A percentile compares a stretch with the other conserved stretches of the same genome.
These are phyloP conservation scores for Rhagoletis pomonella DNA, from an alignment of 1,140 invertebrate genomes.

Conservation along the genomic window DNA sequence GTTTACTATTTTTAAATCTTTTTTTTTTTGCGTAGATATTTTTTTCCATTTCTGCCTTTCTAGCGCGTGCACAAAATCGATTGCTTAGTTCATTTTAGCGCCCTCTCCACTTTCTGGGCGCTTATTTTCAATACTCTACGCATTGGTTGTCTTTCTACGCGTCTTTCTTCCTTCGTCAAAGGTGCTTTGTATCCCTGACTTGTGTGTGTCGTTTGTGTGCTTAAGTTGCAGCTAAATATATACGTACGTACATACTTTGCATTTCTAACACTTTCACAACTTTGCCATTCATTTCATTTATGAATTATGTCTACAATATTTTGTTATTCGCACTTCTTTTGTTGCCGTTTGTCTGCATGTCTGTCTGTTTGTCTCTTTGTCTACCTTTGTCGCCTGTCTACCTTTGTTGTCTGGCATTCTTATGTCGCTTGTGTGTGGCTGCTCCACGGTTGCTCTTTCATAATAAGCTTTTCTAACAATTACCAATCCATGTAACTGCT, in stretches of 20 bases:
- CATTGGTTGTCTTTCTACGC: neutral
- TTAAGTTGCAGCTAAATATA: neutral
- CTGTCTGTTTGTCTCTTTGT: neutral
- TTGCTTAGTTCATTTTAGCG: neutral
- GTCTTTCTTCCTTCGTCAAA: neutral
- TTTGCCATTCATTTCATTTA: slow-evolving; percentile 46
- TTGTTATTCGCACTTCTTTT: slow-evolving; percentile 40
- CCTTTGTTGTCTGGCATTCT: slow-evolving; percentile 4
- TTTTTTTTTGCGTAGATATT: neutral
- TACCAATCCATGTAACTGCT: slow-evolving; percentile 44
- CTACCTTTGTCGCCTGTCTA: slow-evolving; percentile 13
- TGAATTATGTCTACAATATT: slow-evolving; percentile 47
- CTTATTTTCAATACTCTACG: neutral
- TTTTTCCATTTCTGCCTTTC: neutral
- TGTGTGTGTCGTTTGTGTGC: neutral
- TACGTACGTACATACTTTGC: neutral
- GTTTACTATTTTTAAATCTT: neutral
- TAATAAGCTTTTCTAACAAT: slow-evolving; percentile 35
- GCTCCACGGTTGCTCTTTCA: slow-evolving; percentile 36
- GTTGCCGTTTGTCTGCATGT: neutral
- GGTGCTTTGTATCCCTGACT: neutral
- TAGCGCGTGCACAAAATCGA: slow-evolving; percentile 11
- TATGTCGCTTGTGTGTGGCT: slow-evolving; percentile 9
- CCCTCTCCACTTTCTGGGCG: neutral
- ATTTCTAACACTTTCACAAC: slow-evolving; percentile 32